Conservation (phyloP, 2,797 vertebrate species). For the Denticeps clupeoides region DNA sequence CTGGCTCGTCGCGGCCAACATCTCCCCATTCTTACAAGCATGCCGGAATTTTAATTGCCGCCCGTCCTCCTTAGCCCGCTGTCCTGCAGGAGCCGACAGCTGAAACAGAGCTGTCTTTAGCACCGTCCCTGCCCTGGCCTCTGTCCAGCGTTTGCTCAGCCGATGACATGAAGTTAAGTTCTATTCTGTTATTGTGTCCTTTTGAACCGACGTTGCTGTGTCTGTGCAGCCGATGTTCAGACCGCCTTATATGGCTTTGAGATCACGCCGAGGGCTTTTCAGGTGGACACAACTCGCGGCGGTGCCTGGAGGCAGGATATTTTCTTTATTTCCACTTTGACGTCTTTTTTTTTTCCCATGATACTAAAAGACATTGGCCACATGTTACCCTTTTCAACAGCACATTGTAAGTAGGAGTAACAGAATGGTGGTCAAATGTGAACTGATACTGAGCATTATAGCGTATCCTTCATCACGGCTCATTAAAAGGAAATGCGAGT, state of each 20-base stretch:
- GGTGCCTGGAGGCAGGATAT: too few relatives aligned
- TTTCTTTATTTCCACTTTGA: too few relatives aligned
- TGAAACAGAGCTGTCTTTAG: conserved; percentile 26
- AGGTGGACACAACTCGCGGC: conserved; percentile 1
- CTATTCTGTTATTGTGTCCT: background rate
- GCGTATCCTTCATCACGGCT: too few relatives aligned
- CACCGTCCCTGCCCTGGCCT: conserved; percentile 2
- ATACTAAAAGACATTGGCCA: conserved; percentile 16
- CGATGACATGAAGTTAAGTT: background rate
- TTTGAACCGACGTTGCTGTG: background rate
- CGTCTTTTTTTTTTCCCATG: conserved; percentile 18
- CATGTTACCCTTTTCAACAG: conserved; percentile 19
- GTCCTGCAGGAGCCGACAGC: conserved; percentile 20
- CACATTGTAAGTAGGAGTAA: conserved; percentile 7
- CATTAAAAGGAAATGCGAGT: too few relatives aligned
- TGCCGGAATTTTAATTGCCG: conserved; percentile 48
- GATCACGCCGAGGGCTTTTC: too few relatives aligned
- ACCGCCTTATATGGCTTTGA: background rate
- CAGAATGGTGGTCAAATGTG: conserved; percentile 1
- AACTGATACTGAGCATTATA: too few relatives aligned
- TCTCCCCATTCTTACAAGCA: conserved; percentile 20
- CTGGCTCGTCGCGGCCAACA: conserved; percentile 25
- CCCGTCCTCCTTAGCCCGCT: conserved; percentile 19
- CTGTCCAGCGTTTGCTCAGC: conserved; percentile 10
- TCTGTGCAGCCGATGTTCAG: background rate